Conservation (phyloP, 2,797 vertebrate species). For the Synaphobranchus kaupii region DNA sequence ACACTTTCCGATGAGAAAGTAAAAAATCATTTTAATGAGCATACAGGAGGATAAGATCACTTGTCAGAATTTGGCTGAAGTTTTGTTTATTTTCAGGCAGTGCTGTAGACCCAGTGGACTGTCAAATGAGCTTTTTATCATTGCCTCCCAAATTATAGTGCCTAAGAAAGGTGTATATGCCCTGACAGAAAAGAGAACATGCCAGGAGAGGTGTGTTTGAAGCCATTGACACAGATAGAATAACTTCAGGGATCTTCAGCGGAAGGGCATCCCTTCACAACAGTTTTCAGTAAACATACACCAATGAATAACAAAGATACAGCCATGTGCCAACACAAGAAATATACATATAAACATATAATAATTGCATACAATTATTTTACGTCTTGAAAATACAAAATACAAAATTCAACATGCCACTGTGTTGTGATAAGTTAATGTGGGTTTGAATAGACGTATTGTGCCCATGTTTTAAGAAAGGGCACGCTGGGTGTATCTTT, state of each 20-base stretch:
- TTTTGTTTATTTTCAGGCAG: constrained; percentile 10
- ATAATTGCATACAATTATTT: no score
- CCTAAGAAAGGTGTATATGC: not conserved
- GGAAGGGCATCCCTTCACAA: not conserved
- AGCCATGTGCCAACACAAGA: no score
- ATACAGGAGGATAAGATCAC: not conserved
- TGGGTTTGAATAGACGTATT: no score
- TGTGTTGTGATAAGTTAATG: no score
- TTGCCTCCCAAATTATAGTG: not conserved
- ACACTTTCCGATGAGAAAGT: not conserved
- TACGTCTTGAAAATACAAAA: no score
- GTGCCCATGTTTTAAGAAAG: no score
- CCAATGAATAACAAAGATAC: no score
- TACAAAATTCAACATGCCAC: no score
- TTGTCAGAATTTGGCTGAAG: not conserved
- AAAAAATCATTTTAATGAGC: not conserved
- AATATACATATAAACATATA: no score
- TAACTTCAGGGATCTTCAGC: not conserved
- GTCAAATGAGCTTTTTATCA: not conserved
- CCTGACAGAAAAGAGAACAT: not conserved
- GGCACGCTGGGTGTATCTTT: no score
- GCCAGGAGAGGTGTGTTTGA: not conserved
- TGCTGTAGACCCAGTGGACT: not conserved
- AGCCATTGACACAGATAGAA: not conserved
- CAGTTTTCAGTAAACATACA: no score